Base-by-base conservation (phyloP, 2,888 invertebrate species). In the Abrostola tripartita region DNA sequence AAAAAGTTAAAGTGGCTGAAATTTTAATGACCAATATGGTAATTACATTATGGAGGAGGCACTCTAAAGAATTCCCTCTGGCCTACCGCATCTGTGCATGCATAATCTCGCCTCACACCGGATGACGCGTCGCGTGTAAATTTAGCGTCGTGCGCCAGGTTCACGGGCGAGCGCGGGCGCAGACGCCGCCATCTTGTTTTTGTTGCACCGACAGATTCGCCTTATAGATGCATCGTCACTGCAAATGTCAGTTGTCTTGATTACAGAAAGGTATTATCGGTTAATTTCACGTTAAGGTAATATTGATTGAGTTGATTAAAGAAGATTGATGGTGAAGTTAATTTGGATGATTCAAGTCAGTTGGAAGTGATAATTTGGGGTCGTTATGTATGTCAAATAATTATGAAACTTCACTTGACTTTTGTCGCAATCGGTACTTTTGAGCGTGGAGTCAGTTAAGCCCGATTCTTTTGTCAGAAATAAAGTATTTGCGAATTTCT, bases 61-160 rank as follows among this genome's bases (percentile, higher is more conserved):
- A 9, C 5, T 24, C 49, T 11, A 36, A 35, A 14, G 37, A 6
- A 44, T 37, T n/a, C n/a, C 1, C 24, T 49, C 55, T 52, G 2
- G 12, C 5, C 44, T 24, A 61, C 42, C 67, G 41, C 59, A 59
- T 79, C 83, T 83, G 65, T 36, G 40, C 40, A 37, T 70, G 37
- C 47, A 68, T 81, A 68, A 71, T 87, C 87, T 86, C 37, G 82
- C 61, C 74, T 54, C 70, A 82, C 86, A 85, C 88, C 88, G 92
- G 91, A 92, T 93, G 93, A 92, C 91, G 92, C 87, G 85, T 68
- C 81, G 81, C 71, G 90, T 84, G 91, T 93, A 92, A 92, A 91
- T 93, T 92, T 93, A 93, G 92, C 92, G 79, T 52, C 79, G 86
- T 58, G 58, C 81, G 70, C 79, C 90, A 92, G 92, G 93, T 93